These are phyloP conservation scores for Amniataba percoides DNA, from an alignment of 2,797 vertebrate species.

Conservation along the genomic window DNA sequence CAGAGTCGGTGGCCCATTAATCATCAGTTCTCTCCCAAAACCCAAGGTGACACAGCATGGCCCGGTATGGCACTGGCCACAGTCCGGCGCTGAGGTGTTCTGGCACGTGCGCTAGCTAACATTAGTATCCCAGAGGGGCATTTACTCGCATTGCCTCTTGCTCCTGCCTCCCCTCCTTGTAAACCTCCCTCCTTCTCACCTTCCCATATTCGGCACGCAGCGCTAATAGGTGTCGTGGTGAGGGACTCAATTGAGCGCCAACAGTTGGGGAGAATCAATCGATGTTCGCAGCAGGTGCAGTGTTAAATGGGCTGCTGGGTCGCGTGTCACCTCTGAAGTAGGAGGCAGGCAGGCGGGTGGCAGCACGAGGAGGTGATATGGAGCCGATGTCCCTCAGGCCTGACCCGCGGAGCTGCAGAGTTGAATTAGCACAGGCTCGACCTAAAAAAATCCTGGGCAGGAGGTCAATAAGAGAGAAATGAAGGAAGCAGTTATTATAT, in stretches of 20 bases:
- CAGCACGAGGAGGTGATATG: constrained; percentile 50
- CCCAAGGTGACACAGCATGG: constrained; percentile 79
- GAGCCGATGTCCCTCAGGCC: constrained; percentile 46
- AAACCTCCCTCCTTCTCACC: constrained; percentile 41
- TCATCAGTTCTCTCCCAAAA: constrained; percentile 78
- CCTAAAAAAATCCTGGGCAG: constrained; percentile 26
- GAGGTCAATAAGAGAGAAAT: constrained; percentile 39
- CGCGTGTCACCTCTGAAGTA: constrained; percentile 56
- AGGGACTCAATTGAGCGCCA: constrained; percentile 61
- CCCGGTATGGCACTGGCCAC: constrained; percentile 45
- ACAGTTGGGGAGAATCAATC: constrained; percentile 72
- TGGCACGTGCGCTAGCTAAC: constrained; percentile 59
- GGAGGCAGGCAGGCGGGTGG: constrained; percentile 46
- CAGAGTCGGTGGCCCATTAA: constrained; percentile 77
- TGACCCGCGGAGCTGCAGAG: constrained; percentile 27
- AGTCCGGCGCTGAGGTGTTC: constrained; percentile 50
- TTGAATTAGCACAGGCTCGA: constrained; percentile 50
- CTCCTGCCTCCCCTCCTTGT: constrained; percentile 42
- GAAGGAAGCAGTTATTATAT: constrained; percentile 26
- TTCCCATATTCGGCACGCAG: constrained; percentile 31
- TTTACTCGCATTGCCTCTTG: constrained; percentile 60
- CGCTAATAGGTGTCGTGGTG: constrained; percentile 57
- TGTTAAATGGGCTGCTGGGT: constrained; percentile 68
- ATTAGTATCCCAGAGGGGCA: constrained; percentile 68
- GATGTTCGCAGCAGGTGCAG: constrained; percentile 72